Evolutionary conservation across 2,113 vertebrate species (phyloP).

Genomic region (Brachyhypopomus gauderio): DNA sequence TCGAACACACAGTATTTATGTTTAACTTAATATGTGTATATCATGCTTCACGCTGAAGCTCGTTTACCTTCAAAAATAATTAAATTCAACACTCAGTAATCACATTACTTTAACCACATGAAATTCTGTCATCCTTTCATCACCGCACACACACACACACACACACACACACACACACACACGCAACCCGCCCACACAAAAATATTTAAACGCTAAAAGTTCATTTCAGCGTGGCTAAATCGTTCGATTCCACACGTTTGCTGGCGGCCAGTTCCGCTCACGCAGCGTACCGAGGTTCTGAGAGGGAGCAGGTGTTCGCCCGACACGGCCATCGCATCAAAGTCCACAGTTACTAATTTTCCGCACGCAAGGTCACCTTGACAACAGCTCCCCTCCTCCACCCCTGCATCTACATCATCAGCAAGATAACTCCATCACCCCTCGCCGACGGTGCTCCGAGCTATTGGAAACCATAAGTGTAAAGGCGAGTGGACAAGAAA

Average conservation of each 20-base stretch:
- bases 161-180: background rate
- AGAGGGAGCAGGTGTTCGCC: background rate
- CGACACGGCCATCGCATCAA: conserved; percentile 11
- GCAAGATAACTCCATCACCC: conserved; percentile 49
- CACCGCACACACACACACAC: background rate
- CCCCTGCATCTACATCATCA: conserved; percentile 44
- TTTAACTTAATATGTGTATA: background rate
- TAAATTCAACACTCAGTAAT: conserved; percentile 54
- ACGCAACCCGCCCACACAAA: too few relatives aligned
- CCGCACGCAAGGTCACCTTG: conserved; percentile 58
- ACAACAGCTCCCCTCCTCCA: conserved; percentile 38
- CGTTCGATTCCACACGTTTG: background rate
- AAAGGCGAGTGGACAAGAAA: conserved; percentile 39
- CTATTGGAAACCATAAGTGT: conserved; percentile 29
- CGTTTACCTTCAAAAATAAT: conserved; percentile 49
- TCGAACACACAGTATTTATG: conserved; percentile 23
- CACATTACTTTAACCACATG: conserved; percentile 43
- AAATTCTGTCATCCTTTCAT: conserved; percentile 43
- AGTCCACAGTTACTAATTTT: conserved; percentile 43
- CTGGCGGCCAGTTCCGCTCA: background rate
- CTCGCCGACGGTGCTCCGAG: conserved; percentile 15
- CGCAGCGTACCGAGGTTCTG: too few relatives aligned
- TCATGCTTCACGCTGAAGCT: conserved; percentile 42
- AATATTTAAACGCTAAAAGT: background rate
- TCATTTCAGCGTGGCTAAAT: conserved; percentile 13